Conservation (phyloP, 2,797 vertebrate genomes). For the Diplodus sargus region DNA sequence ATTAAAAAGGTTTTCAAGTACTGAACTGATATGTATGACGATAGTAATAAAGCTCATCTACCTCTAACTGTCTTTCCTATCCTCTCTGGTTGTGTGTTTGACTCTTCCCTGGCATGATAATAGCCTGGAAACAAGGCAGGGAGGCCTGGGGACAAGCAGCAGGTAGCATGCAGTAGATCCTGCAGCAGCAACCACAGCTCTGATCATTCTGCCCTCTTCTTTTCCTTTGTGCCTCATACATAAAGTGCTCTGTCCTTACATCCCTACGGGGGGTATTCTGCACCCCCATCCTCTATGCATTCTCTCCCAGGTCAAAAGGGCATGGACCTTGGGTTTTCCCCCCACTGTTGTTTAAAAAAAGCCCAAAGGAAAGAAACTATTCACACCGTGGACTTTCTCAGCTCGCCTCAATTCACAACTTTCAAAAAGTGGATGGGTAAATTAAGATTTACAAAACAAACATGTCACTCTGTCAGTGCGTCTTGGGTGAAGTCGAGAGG, state of each 20-base stretch:
- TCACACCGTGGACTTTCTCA: constrained; percentile 33
- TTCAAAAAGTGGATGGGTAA: constrained; percentile 14
- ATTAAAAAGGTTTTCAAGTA: neutral
- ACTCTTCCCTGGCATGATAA: constrained; percentile 59
- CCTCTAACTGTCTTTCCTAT: neutral
- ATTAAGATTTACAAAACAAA: constrained; percentile 18
- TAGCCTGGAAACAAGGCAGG: constrained; percentile 48
- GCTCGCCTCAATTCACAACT: neutral
- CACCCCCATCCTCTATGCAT: constrained; percentile 65
- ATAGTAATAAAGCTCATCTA: neutral
- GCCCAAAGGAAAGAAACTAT: constrained; percentile 47
- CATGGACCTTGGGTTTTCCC: constrained; percentile 57
- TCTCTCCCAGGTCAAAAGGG: constrained; percentile 76
- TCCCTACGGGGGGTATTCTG: constrained; percentile 66
- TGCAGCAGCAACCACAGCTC: constrained; percentile 56
- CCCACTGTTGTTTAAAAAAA: constrained; percentile 68
- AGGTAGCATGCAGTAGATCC: constrained; percentile 66
- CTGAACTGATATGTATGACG: neutral
- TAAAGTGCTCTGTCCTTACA: constrained; percentile 71
- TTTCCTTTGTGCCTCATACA: constrained; percentile 70
- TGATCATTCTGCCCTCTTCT: constrained; percentile 65
- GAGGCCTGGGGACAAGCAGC: constrained; percentile 62
- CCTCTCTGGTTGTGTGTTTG: constrained; percentile 30
- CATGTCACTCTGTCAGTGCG: neutral
- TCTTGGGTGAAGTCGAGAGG: neutral